Evolutionary conservation across 2,797 vertebrate species (phyloP), one percentile per base, ranked within the genome.

Genomic region (Rhinatrema bivittatum): DNA sequence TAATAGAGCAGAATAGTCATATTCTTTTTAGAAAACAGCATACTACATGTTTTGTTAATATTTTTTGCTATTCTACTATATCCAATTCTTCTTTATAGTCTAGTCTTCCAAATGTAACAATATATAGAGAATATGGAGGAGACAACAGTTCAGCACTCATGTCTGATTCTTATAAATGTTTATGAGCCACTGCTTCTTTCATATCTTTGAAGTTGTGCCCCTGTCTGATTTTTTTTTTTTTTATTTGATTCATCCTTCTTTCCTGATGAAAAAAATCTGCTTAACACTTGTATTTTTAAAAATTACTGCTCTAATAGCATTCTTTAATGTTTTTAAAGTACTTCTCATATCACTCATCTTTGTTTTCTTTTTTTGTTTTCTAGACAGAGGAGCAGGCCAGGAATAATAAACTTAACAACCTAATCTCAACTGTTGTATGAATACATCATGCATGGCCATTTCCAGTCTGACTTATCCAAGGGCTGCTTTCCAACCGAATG

Each of bases 151-250:
- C 69, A 50, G 51, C 68, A 56, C 52, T 52, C 54, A 57, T 64
- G 55, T 49, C 56, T 74, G 70, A 50, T 67, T 77, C n/a, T 78
- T 69, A 72, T 72, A 79, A 81, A 75, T 76, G 78, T 79, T 76
- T 72, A 71, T 73, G 65, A 61, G 36, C 40, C 56, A 58, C 35
- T 58, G 42, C 26, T 63, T 36, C 48, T 43, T 57, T 68, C 36
- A 18, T 59, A 15, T 72, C 64, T 78, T 81, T 76, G 61, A 72
- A 76, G 64, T 63, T 60, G 24, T 25, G 49, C 44, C 45, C 36
- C 40, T 25, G 60, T 62, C 38, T 58, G 22, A 25, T n/a, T n/a
- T n/a, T n/a, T n/a, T n/a, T n/a, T n/a, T n/a, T n/a, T 57, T 50
- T 39, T 35, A 48, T 34, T 25, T 25, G 30, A 5, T 3, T 7